These are phyloP conservation scores for Caenorhabditis remanei DNA, from an alignment of 1,140 invertebrate genomes.

Conservation along the genomic window DNA sequence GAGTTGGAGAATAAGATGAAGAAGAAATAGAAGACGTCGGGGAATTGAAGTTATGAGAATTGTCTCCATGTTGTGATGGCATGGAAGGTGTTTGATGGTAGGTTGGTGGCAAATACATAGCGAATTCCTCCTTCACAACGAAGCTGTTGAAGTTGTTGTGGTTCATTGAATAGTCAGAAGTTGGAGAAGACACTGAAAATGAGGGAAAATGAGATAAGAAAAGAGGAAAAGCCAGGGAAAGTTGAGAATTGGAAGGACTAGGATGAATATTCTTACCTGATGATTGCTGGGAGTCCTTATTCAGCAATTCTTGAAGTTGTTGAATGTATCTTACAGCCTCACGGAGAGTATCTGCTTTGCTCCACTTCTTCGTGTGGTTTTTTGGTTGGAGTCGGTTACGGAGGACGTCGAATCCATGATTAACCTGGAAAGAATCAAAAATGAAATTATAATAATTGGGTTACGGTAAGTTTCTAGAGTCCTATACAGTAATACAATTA, in stretches of 20 bases:
- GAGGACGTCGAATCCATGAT: constrained; percentile 60
- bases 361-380: constrained; percentile 60
- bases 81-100: background rate
- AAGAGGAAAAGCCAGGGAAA: background rate
- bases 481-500: too few species aligned
- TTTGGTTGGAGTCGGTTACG: constrained; percentile 39
- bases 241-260: background rate
- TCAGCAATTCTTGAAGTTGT: constrained; percentile 42
- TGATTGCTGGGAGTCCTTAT: constrained; percentile 14
- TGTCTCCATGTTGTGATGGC: background rate
- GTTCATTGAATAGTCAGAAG: constrained; percentile 1
- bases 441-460: too few species aligned
- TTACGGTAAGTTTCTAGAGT: too few species aligned
- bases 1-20: constrained; percentile 14
- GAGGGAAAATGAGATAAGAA: background rate
- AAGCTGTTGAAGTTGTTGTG: background rate
- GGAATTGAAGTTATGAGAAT: constrained; percentile 15
- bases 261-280: constrained; percentile 15
- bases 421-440: constrained; percentile 42
- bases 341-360: constrained; percentile 64
- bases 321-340: constrained; percentile 63
- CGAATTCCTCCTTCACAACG: background rate
- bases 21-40: constrained; percentile 14
- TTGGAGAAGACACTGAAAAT: constrained; percentile 29
- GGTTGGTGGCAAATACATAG: background rate